Evolutionary conservation across 2,888 invertebrate genomes (phyloP).

Genomic region (Sturmia bella): DNA sequence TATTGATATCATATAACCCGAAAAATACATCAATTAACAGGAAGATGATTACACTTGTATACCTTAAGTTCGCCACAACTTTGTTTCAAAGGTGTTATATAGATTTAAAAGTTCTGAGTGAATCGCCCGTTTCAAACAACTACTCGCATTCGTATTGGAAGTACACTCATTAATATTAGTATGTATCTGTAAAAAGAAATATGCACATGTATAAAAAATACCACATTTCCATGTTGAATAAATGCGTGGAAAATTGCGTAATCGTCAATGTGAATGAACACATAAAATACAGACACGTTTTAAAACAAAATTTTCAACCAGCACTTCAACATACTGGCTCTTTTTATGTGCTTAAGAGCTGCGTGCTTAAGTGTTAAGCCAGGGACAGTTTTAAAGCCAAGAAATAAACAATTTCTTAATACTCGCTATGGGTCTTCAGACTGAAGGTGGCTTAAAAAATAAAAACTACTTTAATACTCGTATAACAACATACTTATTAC

Average conservation of each 20-base stretch:
- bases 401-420: conserved; percentile 13
- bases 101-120: too few species aligned
- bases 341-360: conserved; percentile 28
- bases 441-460: conserved; percentile 38
- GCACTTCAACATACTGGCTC: not conserved
- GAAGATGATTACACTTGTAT: too few species aligned
- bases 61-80: too few species aligned
- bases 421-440: conserved; percentile 18
- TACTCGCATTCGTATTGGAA: too few species aligned
- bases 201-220: not conserved
- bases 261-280: conserved; percentile 46
- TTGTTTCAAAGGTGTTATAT: too few species aligned
- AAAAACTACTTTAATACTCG: conserved; percentile 16
- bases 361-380: conserved; percentile 12
- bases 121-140: too few species aligned
- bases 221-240: conserved; percentile 9
- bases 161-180: too few species aligned
- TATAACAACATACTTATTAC: conserved; percentile 1
- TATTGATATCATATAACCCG: too few species aligned
- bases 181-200: not conserved
- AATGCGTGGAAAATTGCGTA: conserved; percentile 61
- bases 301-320: conserved; percentile 6
- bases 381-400: conserved; percentile 50
- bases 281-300: not conserved
- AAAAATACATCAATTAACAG: too few species aligned